A percentile compares a stretch with the other conserved stretches of the same genome.
These are phyloP conservation scores for Virgularia gustaviana DNA, from an alignment of 92 coral and sea anemone genomes.

Conservation along the genomic window DNA sequence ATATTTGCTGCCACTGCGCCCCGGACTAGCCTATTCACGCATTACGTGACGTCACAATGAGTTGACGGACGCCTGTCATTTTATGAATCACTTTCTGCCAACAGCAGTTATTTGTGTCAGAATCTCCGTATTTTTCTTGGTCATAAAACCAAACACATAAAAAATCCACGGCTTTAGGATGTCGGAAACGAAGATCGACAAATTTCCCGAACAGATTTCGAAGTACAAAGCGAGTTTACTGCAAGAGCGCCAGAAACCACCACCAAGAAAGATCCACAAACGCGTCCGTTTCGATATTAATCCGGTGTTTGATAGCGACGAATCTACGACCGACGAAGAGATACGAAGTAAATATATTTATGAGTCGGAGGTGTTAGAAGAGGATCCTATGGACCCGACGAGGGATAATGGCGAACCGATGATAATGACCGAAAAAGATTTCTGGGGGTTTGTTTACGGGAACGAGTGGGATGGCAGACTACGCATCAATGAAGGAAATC, in stretches of 20 bases:
- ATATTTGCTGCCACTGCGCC: no score
- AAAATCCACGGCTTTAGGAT: no score
- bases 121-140: no score
- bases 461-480: conserved; percentile 20
- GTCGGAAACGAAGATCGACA: no score
- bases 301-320: conserved; percentile 12
- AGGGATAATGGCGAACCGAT: conserved; percentile 8
- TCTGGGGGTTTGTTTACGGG: conserved; percentile 20
- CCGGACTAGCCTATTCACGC: no score
- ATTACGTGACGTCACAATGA: conserved; percentile 27
- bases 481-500: conserved; percentile 24
- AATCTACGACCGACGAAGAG: conserved; percentile 13
- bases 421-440: conserved; percentile 15
- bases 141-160: no score
- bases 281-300: conserved; percentile 24
- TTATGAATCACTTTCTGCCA: no score
- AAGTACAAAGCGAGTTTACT: no score
- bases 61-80: no score
- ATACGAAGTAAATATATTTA: background rate
- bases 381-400: conserved; percentile 20
- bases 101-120: no score
- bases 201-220: no score
- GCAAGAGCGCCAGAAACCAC: background rate
- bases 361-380: conserved; percentile 22
- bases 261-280: conserved; percentile 19